Conservation (phyloP, 1,140 invertebrate species). For the Sarcophaga bullata region DNA sequence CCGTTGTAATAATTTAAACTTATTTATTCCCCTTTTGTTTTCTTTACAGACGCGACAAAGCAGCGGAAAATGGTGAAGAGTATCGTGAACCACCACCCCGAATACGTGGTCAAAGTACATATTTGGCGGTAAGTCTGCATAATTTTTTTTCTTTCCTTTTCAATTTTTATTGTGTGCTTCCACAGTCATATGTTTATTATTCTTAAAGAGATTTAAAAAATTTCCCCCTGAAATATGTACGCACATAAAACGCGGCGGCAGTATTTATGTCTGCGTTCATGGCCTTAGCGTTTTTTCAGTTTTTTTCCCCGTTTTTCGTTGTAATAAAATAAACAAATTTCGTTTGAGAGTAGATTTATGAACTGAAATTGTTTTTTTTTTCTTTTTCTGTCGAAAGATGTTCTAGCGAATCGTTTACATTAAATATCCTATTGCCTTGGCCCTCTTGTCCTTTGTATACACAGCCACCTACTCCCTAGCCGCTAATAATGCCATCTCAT, state of each 20-base stretch:
- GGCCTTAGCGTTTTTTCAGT: too few species aligned
- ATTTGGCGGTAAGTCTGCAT: slow-evolving; percentile 44
- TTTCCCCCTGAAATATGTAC: too few species aligned
- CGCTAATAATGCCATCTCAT: too few species aligned
- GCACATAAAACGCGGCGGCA: too few species aligned
- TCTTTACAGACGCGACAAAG: slow-evolving; percentile 43
- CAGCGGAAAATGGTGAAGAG: slow-evolving; percentile 45
- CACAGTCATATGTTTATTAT: too few species aligned
- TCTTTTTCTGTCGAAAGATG: background rate
- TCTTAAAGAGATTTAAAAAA: too few species aligned
- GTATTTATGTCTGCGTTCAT: too few species aligned
- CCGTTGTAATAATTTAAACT: background rate
- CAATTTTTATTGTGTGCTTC: too few species aligned
- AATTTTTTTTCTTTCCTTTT: background rate
- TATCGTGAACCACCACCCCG: slow-evolving; percentile 43
- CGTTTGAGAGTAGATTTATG: slow-evolving; percentile 8
- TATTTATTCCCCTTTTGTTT: background rate
- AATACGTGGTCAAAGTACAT: slow-evolving; percentile 46
- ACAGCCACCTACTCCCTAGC: too few species aligned
- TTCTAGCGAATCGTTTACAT: background rate
- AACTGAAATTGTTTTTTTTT: too few species aligned
- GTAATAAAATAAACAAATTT: background rate
- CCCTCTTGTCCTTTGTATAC: background rate
- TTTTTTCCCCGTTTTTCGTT: background rate
- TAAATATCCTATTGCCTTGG: background rate